Evolutionary conservation across 1,140 invertebrate genomes (phyloP).

Genomic region (Chironomus striatipennis): DNA sequence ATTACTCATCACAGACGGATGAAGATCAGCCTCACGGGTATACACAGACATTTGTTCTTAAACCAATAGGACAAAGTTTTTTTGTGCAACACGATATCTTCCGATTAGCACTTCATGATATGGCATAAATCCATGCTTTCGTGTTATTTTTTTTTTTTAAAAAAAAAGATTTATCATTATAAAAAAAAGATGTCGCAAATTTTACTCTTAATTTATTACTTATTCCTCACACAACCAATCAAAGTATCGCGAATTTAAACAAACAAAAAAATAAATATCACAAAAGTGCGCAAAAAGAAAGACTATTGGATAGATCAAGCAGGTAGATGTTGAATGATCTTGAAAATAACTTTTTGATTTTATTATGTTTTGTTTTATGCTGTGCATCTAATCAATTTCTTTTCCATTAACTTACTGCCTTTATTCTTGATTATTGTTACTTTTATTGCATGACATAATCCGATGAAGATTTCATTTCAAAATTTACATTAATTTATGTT

Average conservation of each 20-base stretch:
- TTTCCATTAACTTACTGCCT: too few relatives aligned
- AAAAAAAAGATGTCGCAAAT: too few relatives aligned
- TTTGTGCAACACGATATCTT: slow-evolving; percentile 89
- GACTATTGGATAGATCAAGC: neutral
- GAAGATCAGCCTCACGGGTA: slow-evolving; percentile 87
- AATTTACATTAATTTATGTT: too few relatives aligned
- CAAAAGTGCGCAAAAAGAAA: neutral
- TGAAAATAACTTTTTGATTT: slow-evolving; percentile 23
- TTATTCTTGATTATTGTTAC: too few relatives aligned
- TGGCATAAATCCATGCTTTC: slow-evolving; percentile 30
- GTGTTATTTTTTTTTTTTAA: too few relatives aligned
- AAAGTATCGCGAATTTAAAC: neutral
- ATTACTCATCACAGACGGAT: slow-evolving; percentile 62
- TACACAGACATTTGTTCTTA: slow-evolving; percentile 85
- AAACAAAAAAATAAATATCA: too few relatives aligned
- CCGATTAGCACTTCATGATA: slow-evolving; percentile 75
- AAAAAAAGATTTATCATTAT: too few relatives aligned
- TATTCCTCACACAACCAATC: too few relatives aligned
- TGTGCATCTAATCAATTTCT: too few relatives aligned
- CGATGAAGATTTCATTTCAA: too few relatives aligned
- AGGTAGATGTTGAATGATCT: neutral
- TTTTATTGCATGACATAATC: too few relatives aligned
- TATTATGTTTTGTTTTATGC: slow-evolving; percentile 1
- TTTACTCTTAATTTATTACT: too few relatives aligned
- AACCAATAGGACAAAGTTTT: slow-evolving; percentile 74